Evolutionary conservation across 2,113 vertebrate genomes (phyloP).

Genomic region (Indri indri): DNA sequence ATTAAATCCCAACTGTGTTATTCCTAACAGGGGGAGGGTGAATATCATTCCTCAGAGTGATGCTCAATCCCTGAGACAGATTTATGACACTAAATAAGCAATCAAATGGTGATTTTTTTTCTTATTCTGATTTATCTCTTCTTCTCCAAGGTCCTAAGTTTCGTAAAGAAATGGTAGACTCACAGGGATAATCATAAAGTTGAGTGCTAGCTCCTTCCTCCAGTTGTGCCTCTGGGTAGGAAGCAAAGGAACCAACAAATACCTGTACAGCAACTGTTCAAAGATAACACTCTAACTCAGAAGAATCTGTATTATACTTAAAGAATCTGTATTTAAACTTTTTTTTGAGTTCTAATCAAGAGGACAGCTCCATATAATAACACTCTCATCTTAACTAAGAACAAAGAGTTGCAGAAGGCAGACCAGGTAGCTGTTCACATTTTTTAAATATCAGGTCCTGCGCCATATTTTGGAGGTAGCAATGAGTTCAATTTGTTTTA

Average conservation of each 20-base stretch:
- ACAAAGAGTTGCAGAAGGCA: neutral
- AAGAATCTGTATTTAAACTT: neutral
- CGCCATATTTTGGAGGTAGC: neutral
- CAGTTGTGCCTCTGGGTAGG: neutral
- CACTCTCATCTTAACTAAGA: neutral
- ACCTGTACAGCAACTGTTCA: neutral
- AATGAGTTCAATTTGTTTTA: neutral
- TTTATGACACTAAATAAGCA: neutral
- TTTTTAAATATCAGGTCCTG: neutral
- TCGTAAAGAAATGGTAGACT: neutral
- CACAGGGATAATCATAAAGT: neutral
- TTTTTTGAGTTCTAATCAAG: neutral
- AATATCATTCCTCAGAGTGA: neutral
- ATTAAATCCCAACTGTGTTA: neutral
- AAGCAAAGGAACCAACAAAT: neutral
- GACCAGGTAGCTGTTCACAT: neutral
- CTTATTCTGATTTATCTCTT: neutral
- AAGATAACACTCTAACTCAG: neutral
- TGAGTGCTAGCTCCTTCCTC: neutral
- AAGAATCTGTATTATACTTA: no score
- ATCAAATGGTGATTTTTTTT: neutral
- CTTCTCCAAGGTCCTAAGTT: neutral
- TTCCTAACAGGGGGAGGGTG: neutral
- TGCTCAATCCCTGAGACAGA: neutral
- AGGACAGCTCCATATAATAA: neutral